Percentiles rank a stretch among this genome's conserved stretches.
These are phyloP conservation scores for Melinopterus prodromus DNA, from an alignment of 2,888 invertebrate species.

Conservation along the genomic window DNA sequence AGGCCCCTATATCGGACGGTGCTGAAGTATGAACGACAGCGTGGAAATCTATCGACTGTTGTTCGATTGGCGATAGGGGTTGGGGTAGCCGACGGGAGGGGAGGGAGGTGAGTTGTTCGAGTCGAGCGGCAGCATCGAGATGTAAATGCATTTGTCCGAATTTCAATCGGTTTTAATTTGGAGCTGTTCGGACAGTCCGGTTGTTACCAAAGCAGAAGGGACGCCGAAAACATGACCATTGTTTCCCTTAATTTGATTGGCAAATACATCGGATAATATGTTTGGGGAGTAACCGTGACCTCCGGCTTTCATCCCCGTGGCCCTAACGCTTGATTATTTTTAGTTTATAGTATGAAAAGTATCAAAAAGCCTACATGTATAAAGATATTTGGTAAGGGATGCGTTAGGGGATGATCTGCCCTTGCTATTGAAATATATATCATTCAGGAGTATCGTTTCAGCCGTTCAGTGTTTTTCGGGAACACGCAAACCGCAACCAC, in stretches of 20 bases:
- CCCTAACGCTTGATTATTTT: too few species aligned
- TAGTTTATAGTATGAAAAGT: not conserved
- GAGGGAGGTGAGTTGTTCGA: not conserved
- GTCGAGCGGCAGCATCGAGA: not conserved
- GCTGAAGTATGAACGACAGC: not conserved
- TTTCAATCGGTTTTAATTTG: not conserved
- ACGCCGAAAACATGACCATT: not conserved
- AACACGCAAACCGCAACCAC: slow-evolving; percentile 4
- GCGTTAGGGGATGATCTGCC: not conserved
- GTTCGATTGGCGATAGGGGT: not conserved
- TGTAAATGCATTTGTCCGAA: slow-evolving; percentile 4
- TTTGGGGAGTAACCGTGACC: not conserved
- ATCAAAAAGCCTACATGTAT: not conserved
- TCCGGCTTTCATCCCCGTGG: too few species aligned
- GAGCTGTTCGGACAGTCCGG: not conserved
- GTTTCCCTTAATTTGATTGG: not conserved
- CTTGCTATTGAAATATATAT: not conserved
- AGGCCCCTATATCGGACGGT: not conserved
- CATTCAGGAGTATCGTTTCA: not conserved
- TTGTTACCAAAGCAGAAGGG: not conserved
- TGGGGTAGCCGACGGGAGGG: not conserved
- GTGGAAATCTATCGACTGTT: not conserved
- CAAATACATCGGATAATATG: not conserved
- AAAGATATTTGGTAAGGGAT: not conserved
- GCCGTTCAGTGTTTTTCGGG: not conserved